Percentiles rank a stretch among this genome's conserved stretches.
phyloP scores from a whole-genome alignment of 2,113 vertebrate genomes.

The Pimephales promelas region DNA sequence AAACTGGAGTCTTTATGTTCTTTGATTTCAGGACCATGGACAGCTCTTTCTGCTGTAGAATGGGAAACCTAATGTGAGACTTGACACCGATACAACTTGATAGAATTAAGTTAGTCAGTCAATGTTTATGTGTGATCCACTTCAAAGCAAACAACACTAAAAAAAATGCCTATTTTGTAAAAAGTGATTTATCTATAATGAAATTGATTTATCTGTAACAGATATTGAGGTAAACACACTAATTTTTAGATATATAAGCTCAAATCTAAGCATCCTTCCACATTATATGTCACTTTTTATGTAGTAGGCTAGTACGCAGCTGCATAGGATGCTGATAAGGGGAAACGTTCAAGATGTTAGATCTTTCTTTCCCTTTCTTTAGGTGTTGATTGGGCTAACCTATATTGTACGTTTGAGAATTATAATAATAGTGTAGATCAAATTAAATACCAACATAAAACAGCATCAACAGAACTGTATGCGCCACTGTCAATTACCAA shows the following conservation, averaged over 20 bases:
- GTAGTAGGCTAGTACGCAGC: neutral
- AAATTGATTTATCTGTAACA: neutral
- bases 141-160: too few species aligned
- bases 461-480: neutral
- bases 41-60: neutral
- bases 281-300: neutral
- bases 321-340: neutral
- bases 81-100: neutral
- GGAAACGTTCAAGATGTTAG: too few species aligned
- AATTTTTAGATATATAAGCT: neutral
- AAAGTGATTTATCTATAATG: neutral
- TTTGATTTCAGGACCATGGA: conserved; percentile 26
- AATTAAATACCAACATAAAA: neutral
- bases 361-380: too few species aligned
- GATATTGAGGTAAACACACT: neutral
- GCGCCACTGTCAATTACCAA: neutral
- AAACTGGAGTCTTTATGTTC: neutral
- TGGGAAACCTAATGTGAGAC: neutral
- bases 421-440: neutral
- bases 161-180: too few species aligned
- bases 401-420: neutral
- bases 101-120: neutral
- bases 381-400: too few species aligned
- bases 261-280: neutral
- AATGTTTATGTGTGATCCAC: too few species aligned